Evolutionary conservation across 2,888 invertebrate genomes (phyloP), one percentile per base, ranked within the genome.

Genomic region (Nomada hirtipes): DNA sequence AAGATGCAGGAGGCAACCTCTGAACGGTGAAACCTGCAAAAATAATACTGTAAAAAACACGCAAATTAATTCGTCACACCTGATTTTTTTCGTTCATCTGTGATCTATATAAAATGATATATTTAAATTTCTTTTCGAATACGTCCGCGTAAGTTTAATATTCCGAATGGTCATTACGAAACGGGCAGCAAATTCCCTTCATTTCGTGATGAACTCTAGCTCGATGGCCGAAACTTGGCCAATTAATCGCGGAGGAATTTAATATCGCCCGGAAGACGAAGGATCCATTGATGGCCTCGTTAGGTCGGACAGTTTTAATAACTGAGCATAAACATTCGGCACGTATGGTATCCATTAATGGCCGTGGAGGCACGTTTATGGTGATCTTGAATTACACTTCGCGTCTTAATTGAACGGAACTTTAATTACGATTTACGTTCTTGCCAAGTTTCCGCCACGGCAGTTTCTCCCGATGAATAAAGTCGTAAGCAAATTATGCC

Each of bases 371-470:
- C 23, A 53, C 82, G 71, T 81, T 81, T 68, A 82, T 81, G 71
- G 82, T 81, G 82, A 82, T 82, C 82, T 82, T 82, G 82, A 82
- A 82, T 81, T 76, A 82, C 76, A 74, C 61, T 47, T 61, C 26
- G 82, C 44, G 64, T 82, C 82, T 82, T 82, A 82, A 82, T 82
- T 68, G 82, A 82, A 82, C 82, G 57, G 63, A 76, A 76, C 76
- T 81, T 76, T 82, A 82, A 82, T 82, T 76, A 82, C 76, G 71
- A 82, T 81, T 82, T 82, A 82, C 76, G 82, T 60, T 53, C 82
- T 10, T 11, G 44, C 52, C 15, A 81, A 82, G 82, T 82, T 82
- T 73, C 82, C n/a, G 11, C 4, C 44, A 13, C 18, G 60, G 57
- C n/a, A 65, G 65, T 68, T 70, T 63, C 76, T 44, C 70, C 11